Base-by-base conservation (phyloP, 2,888 invertebrate genomes). In the Drosophila macrospina region DNA sequence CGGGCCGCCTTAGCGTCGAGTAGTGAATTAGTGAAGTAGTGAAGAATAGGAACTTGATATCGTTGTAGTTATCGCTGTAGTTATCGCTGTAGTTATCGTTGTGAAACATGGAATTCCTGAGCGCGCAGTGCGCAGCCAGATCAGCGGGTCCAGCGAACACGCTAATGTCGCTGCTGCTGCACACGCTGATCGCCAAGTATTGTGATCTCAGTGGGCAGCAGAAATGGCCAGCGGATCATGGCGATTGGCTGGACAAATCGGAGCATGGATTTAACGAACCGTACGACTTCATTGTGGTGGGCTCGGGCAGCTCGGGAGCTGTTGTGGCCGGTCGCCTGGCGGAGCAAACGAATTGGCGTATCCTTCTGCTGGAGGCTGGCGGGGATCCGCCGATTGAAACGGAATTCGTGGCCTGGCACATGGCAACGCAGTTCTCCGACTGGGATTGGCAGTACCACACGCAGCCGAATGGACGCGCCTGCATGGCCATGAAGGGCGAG, bases 361-460 rank as follows among this genome's bases (percentile, higher is more conserved):
- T 96, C 0, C 92, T 97, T 16, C 93, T 97, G 16, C 91, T 97
- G 60, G 97, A 97, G 92, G 96, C 96, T 41, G 97, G 97, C 47
- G 95, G 95, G 0, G 95, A 96, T 90, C 92, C 92, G 90, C 94
- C 71, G 91, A 94, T 92, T n/a, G 92, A 92, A 70, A 89, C 90
- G 8, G 89, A 92, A 89, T 89, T 91, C 48, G 92, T 92, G 11
- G 92, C 88, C 51, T 92, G 91, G 91, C 91, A 90, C 50, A 90
- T 91, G 79, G 78, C 90, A 7, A 89, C 91, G 10, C 92, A 91
- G 73, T 91, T 91, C 80, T 91, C 91, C 8, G 59, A 88, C 0
- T 91, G 90, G 90, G 92, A 91, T 30, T 92, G 92, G 92, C 90
- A 91, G 51, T 91, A 91, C 50, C 89, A 91, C 10, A 90, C 91